Evolutionary conservation across 2,113 vertebrate genomes (phyloP).

Genomic region (Corvus cornix): DNA sequence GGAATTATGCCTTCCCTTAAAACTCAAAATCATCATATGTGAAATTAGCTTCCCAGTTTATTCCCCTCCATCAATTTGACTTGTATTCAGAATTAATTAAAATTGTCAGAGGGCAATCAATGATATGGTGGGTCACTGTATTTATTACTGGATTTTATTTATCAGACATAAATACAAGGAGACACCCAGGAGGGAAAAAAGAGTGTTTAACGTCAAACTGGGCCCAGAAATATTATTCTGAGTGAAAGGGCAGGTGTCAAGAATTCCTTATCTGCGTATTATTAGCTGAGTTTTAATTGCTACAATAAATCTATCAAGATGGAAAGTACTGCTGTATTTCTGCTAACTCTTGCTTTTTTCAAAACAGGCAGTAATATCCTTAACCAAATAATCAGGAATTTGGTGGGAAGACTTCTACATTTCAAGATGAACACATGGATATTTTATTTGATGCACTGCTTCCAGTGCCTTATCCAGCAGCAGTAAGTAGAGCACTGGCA

Average conservation of each 20-base stretch:
- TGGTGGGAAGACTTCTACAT: neutral
- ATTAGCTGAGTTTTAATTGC: constrained; percentile 2
- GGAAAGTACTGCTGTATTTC: neutral
- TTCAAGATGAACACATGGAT: neutral
- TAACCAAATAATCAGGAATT: neutral
- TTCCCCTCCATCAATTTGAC: neutral
- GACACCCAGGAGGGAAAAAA: neutral
- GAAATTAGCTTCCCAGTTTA: neutral
- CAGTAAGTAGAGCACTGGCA: neutral
- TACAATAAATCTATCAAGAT: neutral
- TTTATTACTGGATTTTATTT: constrained; percentile 12
- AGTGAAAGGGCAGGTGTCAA: constrained; percentile 1
- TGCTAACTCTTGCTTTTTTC: neutral
- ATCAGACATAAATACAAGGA: neutral
- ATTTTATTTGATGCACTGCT: neutral
- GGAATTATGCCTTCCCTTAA: neutral
- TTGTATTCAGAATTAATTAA: neutral
- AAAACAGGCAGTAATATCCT: neutral
- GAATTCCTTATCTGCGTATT: neutral
- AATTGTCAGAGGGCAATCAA: constrained; percentile 9
- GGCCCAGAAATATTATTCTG: neutral
- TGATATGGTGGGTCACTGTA: neutral
- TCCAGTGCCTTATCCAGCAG: neutral
- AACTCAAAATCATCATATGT: neutral
- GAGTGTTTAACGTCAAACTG: neutral